Base-by-base conservation (phyloP, 1,140 invertebrate genomes). In the Bradynema listronoti region DNA sequence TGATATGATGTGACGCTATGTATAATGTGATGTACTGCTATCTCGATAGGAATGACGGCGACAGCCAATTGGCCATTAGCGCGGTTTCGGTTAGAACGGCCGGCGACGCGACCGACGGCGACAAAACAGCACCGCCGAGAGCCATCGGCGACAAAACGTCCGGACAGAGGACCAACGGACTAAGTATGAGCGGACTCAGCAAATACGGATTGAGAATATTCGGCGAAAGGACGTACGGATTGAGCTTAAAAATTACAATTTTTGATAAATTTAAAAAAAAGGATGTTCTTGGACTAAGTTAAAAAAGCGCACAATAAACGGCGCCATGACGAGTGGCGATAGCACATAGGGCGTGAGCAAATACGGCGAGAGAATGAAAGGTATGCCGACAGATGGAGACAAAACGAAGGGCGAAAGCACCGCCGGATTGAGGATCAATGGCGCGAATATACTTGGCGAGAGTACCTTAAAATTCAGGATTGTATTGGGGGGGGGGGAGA, bases 401-500 rank as follows among this genome's bases (percentile, higher is more conserved):
- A 50, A 50, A 19, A 50, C 27, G 4, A 50, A n/a, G n/a, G 47
- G 47, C 16, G 16, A 24, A 24, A 5, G 3, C 3, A 27, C 47
- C n/a, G 16, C 27, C 5, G 47, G 47, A 53, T 72, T 75, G 1
- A 74, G 61, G 39, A 74, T 63, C 5, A 76, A 57, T 5, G 72
- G 74, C 0, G 61, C 55, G 46, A 75, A 77, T 22, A 77, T 65
- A 22, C 62, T 71, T 0, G 72, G 72, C 2, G 70, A 73, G 29
- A 72, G 58, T 3, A 39, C n/a, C 14, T 54, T 5, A 4, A 50
- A 50, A 19, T 36, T 3, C 33, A n/a, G n/a, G n/a, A n/a, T n/a
- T n/a, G n/a, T n/a, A n/a, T n/a, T n/a, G n/a, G n/a, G n/a, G n/a
- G n/a, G n/a, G n/a, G n/a, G n/a, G n/a, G n/a, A n/a, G n/a, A n/a